phyloP scores from a whole-genome alignment of 2,797 vertebrate genomes.

The Mastacembelus armatus region DNA sequence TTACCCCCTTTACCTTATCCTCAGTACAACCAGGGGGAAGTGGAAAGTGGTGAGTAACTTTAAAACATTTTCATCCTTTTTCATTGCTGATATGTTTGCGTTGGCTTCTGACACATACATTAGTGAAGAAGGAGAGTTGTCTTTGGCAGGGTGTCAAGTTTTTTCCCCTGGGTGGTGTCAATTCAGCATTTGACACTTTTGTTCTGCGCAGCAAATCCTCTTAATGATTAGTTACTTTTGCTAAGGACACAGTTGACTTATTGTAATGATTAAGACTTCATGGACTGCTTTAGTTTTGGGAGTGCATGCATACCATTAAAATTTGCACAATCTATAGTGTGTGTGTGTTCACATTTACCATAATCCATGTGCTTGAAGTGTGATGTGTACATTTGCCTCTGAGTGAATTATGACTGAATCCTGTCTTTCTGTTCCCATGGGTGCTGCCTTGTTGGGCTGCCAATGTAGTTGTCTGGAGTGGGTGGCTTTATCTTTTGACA shows the following conservation, averaged over 20 bases:
- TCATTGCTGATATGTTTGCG: slow-evolving; percentile 56
- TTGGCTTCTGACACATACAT: slow-evolving; percentile 24
- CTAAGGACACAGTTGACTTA: slow-evolving; percentile 48
- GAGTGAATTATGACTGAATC: slow-evolving; percentile 39
- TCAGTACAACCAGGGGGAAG: slow-evolving; percentile 53
- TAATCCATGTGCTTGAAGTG: slow-evolving; percentile 7
- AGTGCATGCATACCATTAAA: slow-evolving; percentile 1
- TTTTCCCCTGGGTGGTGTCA: slow-evolving; percentile 61
- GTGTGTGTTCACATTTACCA: slow-evolving; percentile 13
- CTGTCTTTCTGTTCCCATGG: slow-evolving; percentile 46
- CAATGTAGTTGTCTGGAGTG: slow-evolving; percentile 62
- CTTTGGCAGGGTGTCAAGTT: slow-evolving; percentile 57
- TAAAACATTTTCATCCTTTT: slow-evolving; percentile 68
- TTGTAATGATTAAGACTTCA: slow-evolving; percentile 29
- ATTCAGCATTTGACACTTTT: slow-evolving; percentile 54
- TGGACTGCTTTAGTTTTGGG: slow-evolving; percentile 42
- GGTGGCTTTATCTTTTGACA: slow-evolving; percentile 74
- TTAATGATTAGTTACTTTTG: slow-evolving; percentile 58
- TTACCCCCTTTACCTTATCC: slow-evolving; percentile 45
- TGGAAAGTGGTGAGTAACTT: slow-evolving; percentile 77
- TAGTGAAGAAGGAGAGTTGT: slow-evolving; percentile 52
- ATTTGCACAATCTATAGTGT: not conserved
- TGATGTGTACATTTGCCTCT: slow-evolving; percentile 7
- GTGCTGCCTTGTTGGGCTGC: slow-evolving; percentile 60
- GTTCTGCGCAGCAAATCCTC: slow-evolving; percentile 27